Evolutionary conservation across 2,113 vertebrate species (phyloP).

Genomic region (Rattus norvegicus): GRCr8 NC_086019.1:70069501-70070000

Average conservation of each 20-base stretch:
- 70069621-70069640: not conserved
- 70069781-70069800: not conserved
- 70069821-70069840: not conserved
- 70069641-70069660: not conserved
- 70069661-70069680: not conserved
- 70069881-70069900: not conserved
- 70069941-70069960: not conserved
- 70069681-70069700: not conserved
- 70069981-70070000: not conserved
- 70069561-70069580: not conserved
- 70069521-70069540: not conserved
- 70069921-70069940: not conserved
- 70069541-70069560: not conserved
- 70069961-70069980: not conserved
- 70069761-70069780: not conserved
- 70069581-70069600: not conserved
- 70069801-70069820: not conserved
- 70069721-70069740: not conserved
- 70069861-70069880: too few species aligned
- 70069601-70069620: not conserved
- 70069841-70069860: too few species aligned
- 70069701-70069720: not conserved
- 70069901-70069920: not conserved
- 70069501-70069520: not conserved
- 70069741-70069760: not conserved